These are phyloP conservation scores for Fulmarus glacialis DNA, from an alignment of 2,113 vertebrate genomes.

Conservation along the genomic window DNA sequence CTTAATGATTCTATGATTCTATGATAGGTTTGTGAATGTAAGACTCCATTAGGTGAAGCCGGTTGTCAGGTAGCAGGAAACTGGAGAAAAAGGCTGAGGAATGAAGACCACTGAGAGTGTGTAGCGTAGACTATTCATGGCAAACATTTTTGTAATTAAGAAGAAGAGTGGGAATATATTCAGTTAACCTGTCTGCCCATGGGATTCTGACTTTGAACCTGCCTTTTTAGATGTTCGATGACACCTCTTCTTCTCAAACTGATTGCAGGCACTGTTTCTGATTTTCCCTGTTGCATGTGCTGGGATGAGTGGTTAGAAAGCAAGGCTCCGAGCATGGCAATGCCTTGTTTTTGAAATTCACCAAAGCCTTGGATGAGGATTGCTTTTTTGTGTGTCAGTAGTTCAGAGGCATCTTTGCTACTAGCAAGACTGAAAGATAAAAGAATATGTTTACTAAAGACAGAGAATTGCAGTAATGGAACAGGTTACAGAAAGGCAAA, in stretches of 20 bases:
- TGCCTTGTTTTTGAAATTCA: neutral
- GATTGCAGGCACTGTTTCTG: neutral
- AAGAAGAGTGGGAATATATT: neutral
- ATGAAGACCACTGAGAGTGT: neutral
- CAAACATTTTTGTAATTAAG: neutral
- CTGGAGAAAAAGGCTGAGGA: neutral
- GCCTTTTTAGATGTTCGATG: neutral
- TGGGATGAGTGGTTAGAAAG: neutral
- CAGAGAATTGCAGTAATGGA: neutral
- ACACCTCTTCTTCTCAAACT: neutral
- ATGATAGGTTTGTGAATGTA: neutral
- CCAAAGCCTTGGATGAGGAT: neutral
- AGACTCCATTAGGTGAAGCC: neutral
- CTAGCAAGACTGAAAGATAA: neutral
- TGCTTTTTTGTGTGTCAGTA: neutral
- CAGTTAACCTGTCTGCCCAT: neutral
- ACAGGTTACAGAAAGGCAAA: neutral
- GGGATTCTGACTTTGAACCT: neutral
- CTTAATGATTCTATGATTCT: too few relatives aligned
- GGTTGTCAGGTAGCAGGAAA: neutral
- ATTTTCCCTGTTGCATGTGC: neutral
- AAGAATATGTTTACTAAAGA: neutral
- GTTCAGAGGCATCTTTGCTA: neutral
- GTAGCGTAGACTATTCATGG: fast-evolving
- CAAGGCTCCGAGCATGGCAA: neutral